These are phyloP conservation scores for Macaria liturata DNA, from an alignment of 2,888 invertebrate species.

Conservation along the genomic window DNA sequence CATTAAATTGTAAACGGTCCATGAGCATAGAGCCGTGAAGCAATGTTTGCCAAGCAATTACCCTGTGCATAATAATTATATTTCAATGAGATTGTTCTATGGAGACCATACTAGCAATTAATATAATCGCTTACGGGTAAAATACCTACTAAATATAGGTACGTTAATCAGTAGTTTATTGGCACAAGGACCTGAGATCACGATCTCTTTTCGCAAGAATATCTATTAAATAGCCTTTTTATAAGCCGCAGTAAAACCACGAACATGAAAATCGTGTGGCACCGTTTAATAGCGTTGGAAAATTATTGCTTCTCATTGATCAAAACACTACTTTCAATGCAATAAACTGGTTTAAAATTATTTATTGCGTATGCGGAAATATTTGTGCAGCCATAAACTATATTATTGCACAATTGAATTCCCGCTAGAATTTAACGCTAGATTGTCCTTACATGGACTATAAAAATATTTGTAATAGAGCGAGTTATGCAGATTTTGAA, in stretches of 20 bases:
- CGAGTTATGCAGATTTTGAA: no score
- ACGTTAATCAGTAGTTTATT: slow-evolving; percentile 8
- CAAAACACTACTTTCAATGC: no score
- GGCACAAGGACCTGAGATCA: slow-evolving; percentile 6
- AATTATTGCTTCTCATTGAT: not conserved
- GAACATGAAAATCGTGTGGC: slow-evolving; percentile 54
- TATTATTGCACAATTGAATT: no score
- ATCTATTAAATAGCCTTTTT: slow-evolving; percentile 1
- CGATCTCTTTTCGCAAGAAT: slow-evolving; percentile 14
- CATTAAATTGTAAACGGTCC: slow-evolving; percentile 13
- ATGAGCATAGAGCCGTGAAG: slow-evolving; percentile 17
- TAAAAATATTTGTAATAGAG: no score
- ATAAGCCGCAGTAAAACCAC: slow-evolving; percentile 41
- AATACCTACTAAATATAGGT: no score
- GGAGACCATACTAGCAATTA: slow-evolving; percentile 12
- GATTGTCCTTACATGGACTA: no score
- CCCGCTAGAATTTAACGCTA: no score
- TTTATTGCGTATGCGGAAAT: no score
- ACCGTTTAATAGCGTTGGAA: slow-evolving; percentile 14
- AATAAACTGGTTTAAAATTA: no score
- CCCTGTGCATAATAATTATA: slow-evolving; percentile 10
- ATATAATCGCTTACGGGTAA: slow-evolving; percentile 7
- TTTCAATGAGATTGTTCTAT: slow-evolving; percentile 9
- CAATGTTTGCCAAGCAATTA: slow-evolving; percentile 27
- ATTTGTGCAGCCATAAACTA: no score